A percentile compares a stretch with the other conserved stretches of the same genome.
Conservation (phyloP, 2,113 vertebrate genomes). For the Pseudopodoces humilis region DNA sequence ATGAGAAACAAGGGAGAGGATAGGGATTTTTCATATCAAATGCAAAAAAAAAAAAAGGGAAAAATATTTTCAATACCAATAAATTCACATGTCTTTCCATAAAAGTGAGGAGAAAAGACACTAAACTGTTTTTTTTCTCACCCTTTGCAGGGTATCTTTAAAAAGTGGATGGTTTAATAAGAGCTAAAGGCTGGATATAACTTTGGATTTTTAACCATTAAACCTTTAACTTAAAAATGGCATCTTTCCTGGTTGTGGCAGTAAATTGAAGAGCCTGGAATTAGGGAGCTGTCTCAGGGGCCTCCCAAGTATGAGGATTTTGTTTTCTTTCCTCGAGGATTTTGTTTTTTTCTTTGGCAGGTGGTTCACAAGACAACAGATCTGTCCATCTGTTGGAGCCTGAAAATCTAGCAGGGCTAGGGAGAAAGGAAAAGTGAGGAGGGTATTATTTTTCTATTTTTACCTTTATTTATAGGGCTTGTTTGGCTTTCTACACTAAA, state of each 20-base stretch:
- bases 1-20: not conserved
- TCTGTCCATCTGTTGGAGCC: not conserved
- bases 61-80: not conserved
- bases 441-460: not conserved
- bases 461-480: not conserved
- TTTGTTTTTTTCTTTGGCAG: not conserved
- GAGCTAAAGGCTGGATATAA: not conserved
- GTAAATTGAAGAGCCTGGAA: not conserved
- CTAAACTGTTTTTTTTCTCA: not conserved
- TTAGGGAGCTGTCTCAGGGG: not conserved
- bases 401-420: not conserved
- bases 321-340: not conserved
- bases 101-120: rapidly evolving
- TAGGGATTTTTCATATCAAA: not conserved
- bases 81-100: not conserved
- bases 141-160: not conserved
- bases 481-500: not conserved
- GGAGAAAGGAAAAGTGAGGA: not conserved
- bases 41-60: not conserved
- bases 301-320: not conserved
- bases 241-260: not conserved
- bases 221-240: not conserved
- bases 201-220: not conserved
- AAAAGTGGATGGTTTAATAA: not conserved
- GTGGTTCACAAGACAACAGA: not conserved